These are phyloP conservation scores for Philonicus albiceps DNA, from an alignment of 2,888 invertebrate species.

Conservation along the genomic window DNA sequence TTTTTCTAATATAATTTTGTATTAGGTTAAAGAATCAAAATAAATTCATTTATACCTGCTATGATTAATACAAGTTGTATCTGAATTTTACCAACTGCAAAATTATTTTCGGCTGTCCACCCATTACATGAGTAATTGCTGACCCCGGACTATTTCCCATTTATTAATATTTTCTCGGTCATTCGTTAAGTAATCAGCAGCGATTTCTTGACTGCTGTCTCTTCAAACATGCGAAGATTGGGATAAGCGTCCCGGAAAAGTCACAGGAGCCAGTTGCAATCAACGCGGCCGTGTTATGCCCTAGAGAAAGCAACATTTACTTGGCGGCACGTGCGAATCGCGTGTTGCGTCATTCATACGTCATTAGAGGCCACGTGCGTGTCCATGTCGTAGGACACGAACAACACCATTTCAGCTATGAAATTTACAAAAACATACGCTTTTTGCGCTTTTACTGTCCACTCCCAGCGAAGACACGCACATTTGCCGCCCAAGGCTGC, in stretches of 20 bases:
- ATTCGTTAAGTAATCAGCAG: conserved; percentile 41
- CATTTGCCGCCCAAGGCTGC: neutral
- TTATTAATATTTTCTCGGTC: conserved; percentile 30
- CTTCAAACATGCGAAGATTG: conserved; percentile 29
- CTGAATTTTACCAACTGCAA: neutral
- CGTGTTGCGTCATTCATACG: conserved; percentile 66
- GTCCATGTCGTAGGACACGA: conserved; percentile 51
- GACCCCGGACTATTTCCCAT: neutral
- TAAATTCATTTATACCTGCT: neutral
- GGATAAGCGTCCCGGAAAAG: conserved; percentile 25
- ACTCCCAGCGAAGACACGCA: neutral
- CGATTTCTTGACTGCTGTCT: conserved; percentile 34
- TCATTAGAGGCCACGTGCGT: conserved; percentile 64
- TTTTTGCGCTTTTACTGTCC: conserved; percentile 18
- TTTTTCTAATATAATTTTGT: neutral
- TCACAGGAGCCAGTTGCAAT: conserved; percentile 16
- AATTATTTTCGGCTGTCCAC: neutral
- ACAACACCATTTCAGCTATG: conserved; percentile 45
- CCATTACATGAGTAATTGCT: neutral
- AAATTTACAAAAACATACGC: conserved; percentile 24
- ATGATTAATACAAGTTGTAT: neutral
- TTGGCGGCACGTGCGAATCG: conserved; percentile 58
- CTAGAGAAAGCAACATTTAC: conserved; percentile 43
- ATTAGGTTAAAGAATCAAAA: neutral
- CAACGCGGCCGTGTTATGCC: conserved; percentile 6